Evolutionary conservation across 2,888 invertebrate genomes (phyloP).

Genomic region (Resseliella maxima): DNA sequence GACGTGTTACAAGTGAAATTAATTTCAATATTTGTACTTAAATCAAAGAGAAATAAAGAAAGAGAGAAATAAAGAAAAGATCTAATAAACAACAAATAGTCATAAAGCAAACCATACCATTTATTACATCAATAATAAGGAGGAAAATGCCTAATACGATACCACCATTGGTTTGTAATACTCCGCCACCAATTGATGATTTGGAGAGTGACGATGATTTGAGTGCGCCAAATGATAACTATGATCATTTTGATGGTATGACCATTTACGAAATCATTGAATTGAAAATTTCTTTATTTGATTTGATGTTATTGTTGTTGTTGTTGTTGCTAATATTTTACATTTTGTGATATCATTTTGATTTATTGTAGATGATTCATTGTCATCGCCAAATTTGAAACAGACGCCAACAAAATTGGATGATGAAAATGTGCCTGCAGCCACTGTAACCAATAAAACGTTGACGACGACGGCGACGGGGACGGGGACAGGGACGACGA

Average conservation of each 20-base stretch:
- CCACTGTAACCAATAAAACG: too few species aligned
- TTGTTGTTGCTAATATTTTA: background rate
- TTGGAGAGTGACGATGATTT: constrained; percentile 67
- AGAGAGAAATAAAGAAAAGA: background rate
- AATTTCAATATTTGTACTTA: constrained; percentile 12
- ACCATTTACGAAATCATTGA: background rate
- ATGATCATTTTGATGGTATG: constrained; percentile 51
- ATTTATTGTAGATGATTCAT: constrained; percentile 39
- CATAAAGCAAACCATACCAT: too few species aligned
- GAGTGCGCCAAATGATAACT: constrained; percentile 60
- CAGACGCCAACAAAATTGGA: background rate
- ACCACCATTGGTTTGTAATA: constrained; percentile 71
- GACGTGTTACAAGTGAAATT: background rate
- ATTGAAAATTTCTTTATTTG: too few species aligned
- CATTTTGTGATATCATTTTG: background rate
- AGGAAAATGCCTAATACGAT: constrained; percentile 68
- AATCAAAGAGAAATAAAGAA: background rate
- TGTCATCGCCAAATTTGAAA: constrained; percentile 33
- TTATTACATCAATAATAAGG: too few species aligned
- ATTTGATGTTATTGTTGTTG: background rate
- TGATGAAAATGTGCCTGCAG: background rate
- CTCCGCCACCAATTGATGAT: constrained; percentile 70
- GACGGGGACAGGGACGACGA: background rate
- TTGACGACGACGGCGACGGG: background rate
- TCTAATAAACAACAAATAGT: too few species aligned